A percentile compares a stretch with the other conserved stretches of the same genome.
phyloP scores from a whole-genome alignment of 1,140 invertebrate genomes.

The Bombus waltoni region DNA sequence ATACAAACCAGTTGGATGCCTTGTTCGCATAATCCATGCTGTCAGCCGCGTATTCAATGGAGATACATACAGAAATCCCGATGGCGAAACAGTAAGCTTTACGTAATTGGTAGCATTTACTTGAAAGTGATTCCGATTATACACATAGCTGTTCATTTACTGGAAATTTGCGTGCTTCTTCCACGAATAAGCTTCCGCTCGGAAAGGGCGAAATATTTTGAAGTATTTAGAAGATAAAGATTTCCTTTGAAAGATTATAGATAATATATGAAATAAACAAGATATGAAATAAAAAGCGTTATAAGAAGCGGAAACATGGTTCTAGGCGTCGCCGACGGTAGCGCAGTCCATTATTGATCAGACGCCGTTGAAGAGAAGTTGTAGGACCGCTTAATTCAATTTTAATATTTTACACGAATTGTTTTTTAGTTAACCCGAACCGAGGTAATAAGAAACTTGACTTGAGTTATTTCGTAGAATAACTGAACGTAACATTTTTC shows the following conservation, averaged over 20 bases:
- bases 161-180: not conserved
- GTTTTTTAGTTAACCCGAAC: not conserved
- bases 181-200: not conserved
- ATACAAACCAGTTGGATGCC: not conserved
- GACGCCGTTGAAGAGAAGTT: not conserved
- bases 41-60: not conserved
- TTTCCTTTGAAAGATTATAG: not conserved
- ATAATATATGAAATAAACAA: too few relatives aligned
- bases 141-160: conserved; percentile 13
- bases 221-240: too few relatives aligned
- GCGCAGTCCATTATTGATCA: conserved; percentile 30
- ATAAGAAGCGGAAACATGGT: too few relatives aligned
- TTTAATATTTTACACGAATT: conserved; percentile 8
- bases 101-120: not conserved
- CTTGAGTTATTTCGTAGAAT: not conserved
- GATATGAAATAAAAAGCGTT: not conserved
- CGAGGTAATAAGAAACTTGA: not conserved
- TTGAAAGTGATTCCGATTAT: conserved; percentile 10
- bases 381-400: not conserved
- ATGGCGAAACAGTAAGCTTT: conserved; percentile 15
- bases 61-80: not conserved
- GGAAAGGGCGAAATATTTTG: too few relatives aligned
- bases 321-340: not conserved
- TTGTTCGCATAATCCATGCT: conserved; percentile 22
- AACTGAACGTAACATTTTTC: not conserved